Evolutionary conservation across 2,113 vertebrate species (phyloP), one percentile per base, ranked within the genome.

Genomic region (Blennius ocellaris): DNA sequence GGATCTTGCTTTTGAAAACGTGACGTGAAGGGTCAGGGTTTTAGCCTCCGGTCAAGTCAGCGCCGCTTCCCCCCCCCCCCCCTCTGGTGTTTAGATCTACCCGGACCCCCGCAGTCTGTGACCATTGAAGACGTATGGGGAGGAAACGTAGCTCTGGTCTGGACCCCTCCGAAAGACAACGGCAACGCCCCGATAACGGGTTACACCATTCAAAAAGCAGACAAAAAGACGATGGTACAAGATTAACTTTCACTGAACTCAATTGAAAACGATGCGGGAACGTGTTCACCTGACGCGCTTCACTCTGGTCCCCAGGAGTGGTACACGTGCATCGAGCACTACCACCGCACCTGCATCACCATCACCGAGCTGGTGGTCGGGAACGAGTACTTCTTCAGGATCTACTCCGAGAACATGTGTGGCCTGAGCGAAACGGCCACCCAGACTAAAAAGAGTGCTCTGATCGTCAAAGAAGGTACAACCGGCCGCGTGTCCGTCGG

Each of bases 191-290:
- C 95, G 51, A 98, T 99, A 73, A 97, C 94, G 9, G 98, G 98
- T 57, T 99, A 99, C 81, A 98, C 97, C 3, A 97, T 99, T 87
- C 97, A 99, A 93, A 99, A 99, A 92, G 98, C 98, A 15, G 98
- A 99, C 83, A 98, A 97, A 82, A 99, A 99, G 89, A 99, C 97
- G 36, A 99, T 99, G 98, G 98, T 95, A 93, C 49, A 60, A 57
- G 60, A 59, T 17, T 0, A 10, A 16, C 45, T 60, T 74, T 11
- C 0, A 1, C 6, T 11, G 8, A 41, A 45, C 2, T 39, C 3
- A 51, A 17, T 30, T 30, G 21, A 30, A 30, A 30, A 30, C 4
- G 21, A n/a, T 30, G 21, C 21, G 4, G 21, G 21, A 30, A 30
- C 2, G 6, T 41, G 21, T 39, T 68, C 4, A 63, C 7, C 6